Evolutionary conservation across 2,113 vertebrate genomes (phyloP).

Genomic region (Chunga burmeisteri): DNA sequence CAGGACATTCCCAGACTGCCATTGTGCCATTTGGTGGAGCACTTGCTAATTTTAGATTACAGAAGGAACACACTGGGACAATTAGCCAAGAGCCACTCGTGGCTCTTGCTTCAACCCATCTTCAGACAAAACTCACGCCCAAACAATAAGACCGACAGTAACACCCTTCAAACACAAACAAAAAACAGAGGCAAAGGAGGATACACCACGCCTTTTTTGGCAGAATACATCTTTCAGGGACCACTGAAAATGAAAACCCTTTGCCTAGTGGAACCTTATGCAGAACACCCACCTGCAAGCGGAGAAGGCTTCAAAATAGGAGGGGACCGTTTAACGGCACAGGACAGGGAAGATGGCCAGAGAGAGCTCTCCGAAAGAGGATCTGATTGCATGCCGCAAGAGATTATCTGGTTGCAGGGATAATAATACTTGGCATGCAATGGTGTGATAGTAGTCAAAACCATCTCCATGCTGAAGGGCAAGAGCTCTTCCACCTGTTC

Average conservation of each 20-base stretch:
- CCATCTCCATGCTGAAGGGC: neutral
- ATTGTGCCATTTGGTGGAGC: conserved; percentile 64
- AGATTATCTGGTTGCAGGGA: neutral
- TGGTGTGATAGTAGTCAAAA: neutral
- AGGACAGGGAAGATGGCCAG: neutral
- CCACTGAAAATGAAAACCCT: neutral
- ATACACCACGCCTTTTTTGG: neutral
- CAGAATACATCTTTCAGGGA: neutral
- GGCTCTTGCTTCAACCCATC: conserved; percentile 31
- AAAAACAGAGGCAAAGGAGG: neutral
- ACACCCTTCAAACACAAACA: neutral
- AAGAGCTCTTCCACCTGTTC: neutral
- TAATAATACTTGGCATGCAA: neutral
- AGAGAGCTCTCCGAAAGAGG: neutral
- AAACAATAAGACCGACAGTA: neutral
- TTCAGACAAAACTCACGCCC: conserved; percentile 49
- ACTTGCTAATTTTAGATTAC: conserved; percentile 76
- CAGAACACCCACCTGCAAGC: neutral
- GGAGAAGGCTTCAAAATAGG: neutral
- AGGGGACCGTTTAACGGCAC: neutral
- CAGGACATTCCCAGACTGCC: conserved; percentile 80
- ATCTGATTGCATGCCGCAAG: neutral
- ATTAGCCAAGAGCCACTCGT: conserved; percentile 57
- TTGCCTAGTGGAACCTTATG: fast-evolving
- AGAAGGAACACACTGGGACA: conserved; percentile 50